Percentiles rank a stretch among this genome's conserved stretches.
Conservation (phyloP, 2,113 vertebrate genomes). For the Embiotoca jacksoni region DNA sequence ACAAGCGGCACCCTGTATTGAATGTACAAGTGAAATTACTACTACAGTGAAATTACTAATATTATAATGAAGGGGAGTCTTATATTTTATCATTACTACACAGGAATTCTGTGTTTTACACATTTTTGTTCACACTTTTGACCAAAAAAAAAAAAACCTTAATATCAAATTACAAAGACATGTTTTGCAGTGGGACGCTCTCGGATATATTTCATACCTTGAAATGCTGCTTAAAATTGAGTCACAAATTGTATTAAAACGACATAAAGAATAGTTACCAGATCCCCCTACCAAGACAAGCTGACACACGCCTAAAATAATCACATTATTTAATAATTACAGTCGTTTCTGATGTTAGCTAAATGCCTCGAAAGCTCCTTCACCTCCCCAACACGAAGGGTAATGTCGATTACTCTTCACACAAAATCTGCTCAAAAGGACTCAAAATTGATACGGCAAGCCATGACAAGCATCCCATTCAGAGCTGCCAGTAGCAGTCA, state of each 20-base stretch:
- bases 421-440: constrained; percentile 40
- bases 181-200: no score
- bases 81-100: constrained; percentile 1
- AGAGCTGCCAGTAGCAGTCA: constrained; percentile 64
- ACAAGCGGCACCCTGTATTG: not conserved
- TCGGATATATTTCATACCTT: not conserved
- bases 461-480: constrained; percentile 58
- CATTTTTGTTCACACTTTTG: no score
- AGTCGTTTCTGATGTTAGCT: not conserved
- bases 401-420: constrained; percentile 42
- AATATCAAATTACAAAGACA: no score
- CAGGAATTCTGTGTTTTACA: no score
- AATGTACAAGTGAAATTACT: no score
- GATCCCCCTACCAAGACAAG: not conserved
- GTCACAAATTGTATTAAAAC: not conserved
- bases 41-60: no score
- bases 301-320: constrained; percentile 8
- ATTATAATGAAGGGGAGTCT: not conserved
- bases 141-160: no score
- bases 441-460: constrained; percentile 60
- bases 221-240: not conserved
- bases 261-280: not conserved
- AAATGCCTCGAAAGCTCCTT: constrained; percentile 20
- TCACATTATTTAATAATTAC: not conserved
- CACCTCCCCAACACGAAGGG: constrained; percentile 12